Percentiles rank a stretch among this genome's conserved stretches.
These are phyloP conservation scores for Virgularia gustaviana DNA, from an alignment of 92 coral and sea anemone genomes.

Conservation along the genomic window DNA sequence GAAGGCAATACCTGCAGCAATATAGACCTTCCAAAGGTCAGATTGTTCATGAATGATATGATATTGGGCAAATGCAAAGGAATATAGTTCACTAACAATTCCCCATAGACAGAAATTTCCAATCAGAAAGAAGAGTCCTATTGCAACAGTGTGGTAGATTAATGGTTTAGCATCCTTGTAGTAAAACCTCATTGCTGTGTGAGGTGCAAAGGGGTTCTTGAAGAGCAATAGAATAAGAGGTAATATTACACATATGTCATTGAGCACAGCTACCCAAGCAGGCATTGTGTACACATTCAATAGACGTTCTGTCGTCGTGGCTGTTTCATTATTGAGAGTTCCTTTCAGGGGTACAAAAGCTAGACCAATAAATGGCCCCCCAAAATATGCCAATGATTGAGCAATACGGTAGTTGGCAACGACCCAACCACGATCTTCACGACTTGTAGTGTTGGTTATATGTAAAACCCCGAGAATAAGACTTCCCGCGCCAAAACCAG, in stretches of 20 bases:
- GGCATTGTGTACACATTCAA: constrained; percentile 74
- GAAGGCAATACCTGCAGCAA: constrained; percentile 74
- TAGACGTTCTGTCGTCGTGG: constrained; percentile 32
- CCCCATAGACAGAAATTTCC: constrained; percentile 89
- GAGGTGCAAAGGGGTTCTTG: constrained; percentile 91
- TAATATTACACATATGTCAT: constrained; percentile 63
- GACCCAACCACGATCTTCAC: constrained; percentile 80
- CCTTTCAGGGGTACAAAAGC: constrained; percentile 54
- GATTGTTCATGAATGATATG: constrained; percentile 55
- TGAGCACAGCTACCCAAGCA: constrained; percentile 78
- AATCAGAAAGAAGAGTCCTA: constrained; percentile 58
- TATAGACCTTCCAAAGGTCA: constrained; percentile 81
- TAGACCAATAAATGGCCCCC: constrained; percentile 79
- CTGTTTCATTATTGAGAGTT: constrained; percentile 14
- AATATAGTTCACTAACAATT: constrained; percentile 67
- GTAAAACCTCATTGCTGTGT: constrained; percentile 85
- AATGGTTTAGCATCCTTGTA: constrained; percentile 81
- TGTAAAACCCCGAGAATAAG: constrained; percentile 76
- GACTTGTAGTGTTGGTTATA: constrained; percentile 73
- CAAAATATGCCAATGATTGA: constrained; percentile 80
- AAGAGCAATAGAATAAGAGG: constrained; percentile 73
- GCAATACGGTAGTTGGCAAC: constrained; percentile 80
- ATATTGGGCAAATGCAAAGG: constrained; percentile 89
- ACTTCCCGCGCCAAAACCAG: constrained; percentile 92
- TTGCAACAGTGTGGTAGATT: constrained; percentile 52